Base-by-base conservation (phyloP, 2,888 invertebrate species). In the Ectemnius lituratus region DNA sequence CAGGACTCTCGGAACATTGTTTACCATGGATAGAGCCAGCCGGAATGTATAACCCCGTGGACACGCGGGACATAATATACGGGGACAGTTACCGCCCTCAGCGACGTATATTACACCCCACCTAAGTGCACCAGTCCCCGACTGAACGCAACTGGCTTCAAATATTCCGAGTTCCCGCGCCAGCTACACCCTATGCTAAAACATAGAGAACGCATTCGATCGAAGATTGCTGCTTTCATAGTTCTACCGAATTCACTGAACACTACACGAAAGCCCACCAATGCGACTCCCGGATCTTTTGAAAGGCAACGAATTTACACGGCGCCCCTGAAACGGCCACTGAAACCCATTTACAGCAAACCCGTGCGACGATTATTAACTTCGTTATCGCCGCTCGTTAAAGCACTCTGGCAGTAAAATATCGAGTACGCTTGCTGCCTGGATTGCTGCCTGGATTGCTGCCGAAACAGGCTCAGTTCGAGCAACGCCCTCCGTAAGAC, bases 51-150 rank as follows among this genome's bases (percentile, higher is more conserved):
- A 84, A 80, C 78, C 85, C 84, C 79, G 84, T 80, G 84, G 85
- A 86, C 85, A 80, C 82, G 74, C 76, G 73, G 72, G 66, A 75
- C 84, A 85, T 88, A 87, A 89, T 88, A 88, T 87, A 89, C 86
- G 84, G 84, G 86, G 86, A 88, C 87, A 85, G 89, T 87, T 88
- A 87, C 87, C 86, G 84, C 86, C 84, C 81, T 79, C 81, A 79
- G 81, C 87, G 83, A 89, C 77, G 78, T 89, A 90, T 89, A 89
- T 89, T 86, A 85, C 84, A 79, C 79, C 80, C 82, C 80, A 67
- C 75, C 80, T 86, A 87, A 88, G 87, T 88, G 87, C 63, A 47
- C 64, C 73, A 70, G 37, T 69, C 69, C 68, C 76, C 67, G 59
- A 70, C 61, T 61, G 68, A 63, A 63, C 76, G 14, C 61, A 62